phyloP scores from a whole-genome alignment of 2,888 invertebrate species.

The Cheilosia soror region DNA sequence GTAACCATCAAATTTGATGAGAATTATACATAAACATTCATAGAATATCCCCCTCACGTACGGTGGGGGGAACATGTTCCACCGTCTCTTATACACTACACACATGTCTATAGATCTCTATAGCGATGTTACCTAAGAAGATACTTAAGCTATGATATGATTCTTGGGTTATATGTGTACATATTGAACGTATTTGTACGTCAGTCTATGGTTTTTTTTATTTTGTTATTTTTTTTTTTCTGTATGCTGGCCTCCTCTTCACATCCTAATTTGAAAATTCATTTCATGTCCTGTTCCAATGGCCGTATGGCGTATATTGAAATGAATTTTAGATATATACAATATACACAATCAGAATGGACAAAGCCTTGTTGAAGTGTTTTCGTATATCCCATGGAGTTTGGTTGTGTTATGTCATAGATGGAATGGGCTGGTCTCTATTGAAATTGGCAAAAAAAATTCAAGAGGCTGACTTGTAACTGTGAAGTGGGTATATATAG shows the following conservation, averaged over 20 bases:
- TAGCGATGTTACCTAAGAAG: constrained; percentile 55
- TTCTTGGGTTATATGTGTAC: constrained; percentile 20
- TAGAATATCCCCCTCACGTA: constrained; percentile 48
- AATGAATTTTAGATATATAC: constrained; percentile 63
- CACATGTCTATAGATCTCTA: constrained; percentile 12
- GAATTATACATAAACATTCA: constrained; percentile 70
- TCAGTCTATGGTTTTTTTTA: neutral
- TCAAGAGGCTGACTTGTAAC: constrained; percentile 17
- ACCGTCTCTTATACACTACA: constrained; percentile 7
- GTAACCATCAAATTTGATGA: constrained; percentile 74
- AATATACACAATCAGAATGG: neutral
- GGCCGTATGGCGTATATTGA: constrained; percentile 41
- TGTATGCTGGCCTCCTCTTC: neutral
- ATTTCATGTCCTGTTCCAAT: constrained; percentile 54
- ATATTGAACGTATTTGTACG: constrained; percentile 6
- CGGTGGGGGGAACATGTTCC: neutral
- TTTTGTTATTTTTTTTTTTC: constrained; percentile 10
- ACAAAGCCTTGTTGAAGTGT: neutral
- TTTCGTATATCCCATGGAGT: constrained; percentile 25
- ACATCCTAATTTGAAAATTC: constrained; percentile 62
- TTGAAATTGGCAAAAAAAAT: constrained; percentile 58
- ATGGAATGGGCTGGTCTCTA: constrained; percentile 4
- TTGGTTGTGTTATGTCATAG: constrained; percentile 38
- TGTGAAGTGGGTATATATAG: constrained; percentile 12
- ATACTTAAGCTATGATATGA: constrained; percentile 30